phyloP scores from a whole-genome alignment of 1,140 invertebrate genomes.

The Drosophila arizonae region DNA sequence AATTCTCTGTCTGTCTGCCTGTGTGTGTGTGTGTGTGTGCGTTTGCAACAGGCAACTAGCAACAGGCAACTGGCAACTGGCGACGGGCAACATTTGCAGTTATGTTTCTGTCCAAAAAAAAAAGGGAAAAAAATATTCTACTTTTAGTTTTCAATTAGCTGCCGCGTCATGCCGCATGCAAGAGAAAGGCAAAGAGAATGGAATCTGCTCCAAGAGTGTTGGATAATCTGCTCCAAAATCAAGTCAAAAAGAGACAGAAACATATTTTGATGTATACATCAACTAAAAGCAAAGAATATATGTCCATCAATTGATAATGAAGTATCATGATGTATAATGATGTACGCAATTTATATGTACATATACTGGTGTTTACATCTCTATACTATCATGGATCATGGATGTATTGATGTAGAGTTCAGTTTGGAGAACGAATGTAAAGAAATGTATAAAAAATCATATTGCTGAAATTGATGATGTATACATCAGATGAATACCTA shows the following conservation, averaged over 20 bases:
- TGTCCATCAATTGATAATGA: too few species aligned
- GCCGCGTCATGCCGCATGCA: slow-evolving; percentile 31
- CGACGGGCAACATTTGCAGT: slow-evolving; percentile 18
- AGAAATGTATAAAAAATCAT: too few species aligned
- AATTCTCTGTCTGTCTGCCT: slow-evolving; percentile 32
- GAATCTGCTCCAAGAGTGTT: slow-evolving; percentile 15
- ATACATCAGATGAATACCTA: too few species aligned
- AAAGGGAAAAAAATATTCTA: slow-evolving; percentile 21
- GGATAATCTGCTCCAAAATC: neutral
- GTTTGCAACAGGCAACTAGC: slow-evolving; percentile 6
- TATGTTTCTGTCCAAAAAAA: slow-evolving; percentile 28
- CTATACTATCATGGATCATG: too few species aligned
- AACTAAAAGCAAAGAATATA: too few species aligned
- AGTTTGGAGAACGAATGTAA: too few species aligned
- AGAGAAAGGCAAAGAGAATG: slow-evolving; percentile 70
- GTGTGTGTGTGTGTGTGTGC: slow-evolving; percentile 3
- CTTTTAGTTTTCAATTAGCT: slow-evolving; percentile 59
- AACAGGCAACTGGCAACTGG: slow-evolving; percentile 9
- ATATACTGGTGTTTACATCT: too few species aligned
- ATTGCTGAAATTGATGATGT: too few species aligned
- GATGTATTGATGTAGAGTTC: too few species aligned
- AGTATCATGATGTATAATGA: too few species aligned
- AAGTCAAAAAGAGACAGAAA: neutral
- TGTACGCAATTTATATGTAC: too few species aligned
- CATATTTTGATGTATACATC: too few species aligned